Base-by-base conservation (phyloP, 2,888 invertebrate genomes). In the Cyaniris semiargus region DNA sequence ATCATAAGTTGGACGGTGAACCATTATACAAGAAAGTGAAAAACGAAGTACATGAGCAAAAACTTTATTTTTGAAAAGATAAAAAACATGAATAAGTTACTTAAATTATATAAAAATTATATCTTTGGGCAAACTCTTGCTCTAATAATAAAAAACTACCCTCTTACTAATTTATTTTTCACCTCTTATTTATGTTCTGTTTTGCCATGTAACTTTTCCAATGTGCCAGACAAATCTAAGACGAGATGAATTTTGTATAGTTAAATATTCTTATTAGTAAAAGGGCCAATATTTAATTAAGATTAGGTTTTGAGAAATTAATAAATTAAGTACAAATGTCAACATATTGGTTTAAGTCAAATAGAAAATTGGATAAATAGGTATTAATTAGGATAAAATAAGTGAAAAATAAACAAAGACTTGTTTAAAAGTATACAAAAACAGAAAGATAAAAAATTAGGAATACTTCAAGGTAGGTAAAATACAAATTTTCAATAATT, bases 31-130 rank as follows among this genome's bases (percentile, higher is more conserved):
- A 60, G 21, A 58, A 58, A 58, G 10, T 23, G 0, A 60, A 60
- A 71, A n/a, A 71, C 34, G 18, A 18, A 34, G 8, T 34, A 70
- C n/a, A 13, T 48, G 48, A 23, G 23, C 44, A 72, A 72, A 72
- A 44, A 38, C 44, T 72, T 72, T 44, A 44, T 72, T 72, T 44
- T 72, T 72, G 38, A 21, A 44, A 72, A 72, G 53, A 23, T 70
- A 15, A 13, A 70, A 34, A 70, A 34, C 34, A 7, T 70, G 2
- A 72, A 72, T 44, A 71, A 38, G 10, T 71, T 38, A 34, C 44
- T 44, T 72, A n/a, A 23, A 48, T 72, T 72, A 38, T 18, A 18
- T 53, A 53, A 44, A 38, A 44, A 72, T 44, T 23, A 23, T 4
- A 13, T 44, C 44, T 72, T 72, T 44, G 72, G 72, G 48, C 18